Evolutionary conservation across 1,140 invertebrate genomes (phyloP).

Genomic region (Caerostris darwini): DNA sequence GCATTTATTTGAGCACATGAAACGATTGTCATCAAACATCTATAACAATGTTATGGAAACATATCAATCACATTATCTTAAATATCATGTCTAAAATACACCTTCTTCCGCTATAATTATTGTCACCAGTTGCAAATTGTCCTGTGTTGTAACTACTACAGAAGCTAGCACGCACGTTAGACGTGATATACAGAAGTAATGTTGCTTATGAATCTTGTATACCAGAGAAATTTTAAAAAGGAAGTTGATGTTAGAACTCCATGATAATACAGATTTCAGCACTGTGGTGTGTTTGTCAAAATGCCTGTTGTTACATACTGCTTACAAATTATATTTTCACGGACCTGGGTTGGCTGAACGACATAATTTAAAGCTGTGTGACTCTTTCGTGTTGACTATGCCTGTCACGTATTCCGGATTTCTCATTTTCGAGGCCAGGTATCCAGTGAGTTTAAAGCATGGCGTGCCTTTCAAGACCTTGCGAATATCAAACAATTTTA

Average conservation of each 20-base stretch:
- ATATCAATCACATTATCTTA: constrained; percentile 47
- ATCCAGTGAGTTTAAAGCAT: constrained; percentile 38
- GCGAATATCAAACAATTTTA: constrained; percentile 71
- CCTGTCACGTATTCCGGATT: constrained; percentile 38
- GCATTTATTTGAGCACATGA: neutral
- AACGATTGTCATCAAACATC: constrained; percentile 30
- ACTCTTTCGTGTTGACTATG: constrained; percentile 33
- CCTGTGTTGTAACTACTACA: constrained; percentile 7
- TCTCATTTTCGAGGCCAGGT: constrained; percentile 56
- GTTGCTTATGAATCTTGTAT: constrained; percentile 16
- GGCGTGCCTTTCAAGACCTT: constrained; percentile 15
- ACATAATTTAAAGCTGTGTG: constrained; percentile 59
- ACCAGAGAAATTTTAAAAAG: neutral
- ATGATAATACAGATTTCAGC: constrained; percentile 54
- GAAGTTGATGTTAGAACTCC: constrained; percentile 21
- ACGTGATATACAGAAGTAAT: constrained; percentile 31
- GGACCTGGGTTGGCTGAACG: neutral
- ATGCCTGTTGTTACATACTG: constrained; percentile 44
- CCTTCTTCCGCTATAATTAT: constrained; percentile 19
- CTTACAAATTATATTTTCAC: constrained; percentile 64
- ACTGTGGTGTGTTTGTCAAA: constrained; percentile 52
- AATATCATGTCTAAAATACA: constrained; percentile 8
- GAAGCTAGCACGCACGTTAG: constrained; percentile 15
- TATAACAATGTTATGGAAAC: neutral
- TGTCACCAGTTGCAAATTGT: constrained; percentile 37